These are phyloP conservation scores for Serripes groenlandicus DNA, from an alignment of 2,888 invertebrate genomes.

Conservation along the genomic window DNA sequence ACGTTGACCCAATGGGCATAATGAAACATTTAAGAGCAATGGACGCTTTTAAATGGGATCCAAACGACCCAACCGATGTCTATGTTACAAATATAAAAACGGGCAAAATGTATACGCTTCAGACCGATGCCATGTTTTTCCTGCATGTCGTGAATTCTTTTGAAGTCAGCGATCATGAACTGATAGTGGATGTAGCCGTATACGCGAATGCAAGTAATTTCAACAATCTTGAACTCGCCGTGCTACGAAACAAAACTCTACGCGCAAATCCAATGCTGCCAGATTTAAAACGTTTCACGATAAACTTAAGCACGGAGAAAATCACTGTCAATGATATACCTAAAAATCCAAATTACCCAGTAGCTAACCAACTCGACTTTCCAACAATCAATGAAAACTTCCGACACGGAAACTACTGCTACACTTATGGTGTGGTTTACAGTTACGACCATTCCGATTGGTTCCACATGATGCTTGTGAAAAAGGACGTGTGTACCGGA, in stretches of 20 bases:
- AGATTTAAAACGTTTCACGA: not conserved
- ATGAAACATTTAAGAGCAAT: constrained; percentile 68
- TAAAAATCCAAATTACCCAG: constrained; percentile 46
- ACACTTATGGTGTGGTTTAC: constrained; percentile 75
- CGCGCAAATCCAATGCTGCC: not conserved
- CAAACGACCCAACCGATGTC: constrained; percentile 64
- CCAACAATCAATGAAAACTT: constrained; percentile 80
- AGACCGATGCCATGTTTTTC: constrained; percentile 71
- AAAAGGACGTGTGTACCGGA: constrained; percentile 77
- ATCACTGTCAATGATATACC: not conserved
- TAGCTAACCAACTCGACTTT: constrained; percentile 73
- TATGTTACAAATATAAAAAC: constrained; percentile 74
- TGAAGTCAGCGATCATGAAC: constrained; percentile 51
- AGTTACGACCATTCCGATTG: constrained; percentile 71
- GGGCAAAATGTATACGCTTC: constrained; percentile 64
- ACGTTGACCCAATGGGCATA: constrained; percentile 73
- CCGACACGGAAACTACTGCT: constrained; percentile 76
- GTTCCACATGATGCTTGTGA: constrained; percentile 75
- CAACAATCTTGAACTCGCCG: constrained; percentile 1
- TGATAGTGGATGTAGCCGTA: constrained; percentile 10
- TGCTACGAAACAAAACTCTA: constrained; percentile 3
- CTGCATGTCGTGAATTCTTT: constrained; percentile 82
- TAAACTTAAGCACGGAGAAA: not conserved
- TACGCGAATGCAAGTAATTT: constrained; percentile 6
- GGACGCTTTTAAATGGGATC: constrained; percentile 76